A percentile compares a stretch with the other conserved stretches of the same genome.
Conservation (phyloP, 2,797 vertebrate genomes). For the Sebastes iracundus region DNA sequence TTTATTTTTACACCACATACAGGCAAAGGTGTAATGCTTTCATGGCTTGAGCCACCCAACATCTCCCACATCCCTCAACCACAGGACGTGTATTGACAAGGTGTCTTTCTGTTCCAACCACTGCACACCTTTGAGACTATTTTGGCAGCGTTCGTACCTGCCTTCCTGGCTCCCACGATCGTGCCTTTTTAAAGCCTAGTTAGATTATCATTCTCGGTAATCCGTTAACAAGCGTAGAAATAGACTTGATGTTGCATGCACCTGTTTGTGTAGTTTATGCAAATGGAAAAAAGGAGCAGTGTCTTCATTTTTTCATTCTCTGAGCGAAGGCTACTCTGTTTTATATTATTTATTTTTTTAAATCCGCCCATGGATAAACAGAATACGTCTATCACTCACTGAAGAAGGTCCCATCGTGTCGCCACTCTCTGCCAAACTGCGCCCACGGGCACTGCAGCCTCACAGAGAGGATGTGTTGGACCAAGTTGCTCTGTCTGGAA, state of each 20-base stretch:
- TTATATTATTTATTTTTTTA: background rate
- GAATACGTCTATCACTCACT: slow-evolving; percentile 13
- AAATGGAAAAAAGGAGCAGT: background rate
- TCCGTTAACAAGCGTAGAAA: slow-evolving; percentile 53
- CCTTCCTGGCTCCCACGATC: slow-evolving; percentile 14
- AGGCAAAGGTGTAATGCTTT: background rate
- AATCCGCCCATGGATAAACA: background rate
- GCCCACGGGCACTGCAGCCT: slow-evolving; percentile 31
- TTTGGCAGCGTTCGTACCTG: slow-evolving; percentile 12
- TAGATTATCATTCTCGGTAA: slow-evolving; percentile 48
- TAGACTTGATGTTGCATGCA: slow-evolving; percentile 23
- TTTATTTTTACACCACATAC: background rate
- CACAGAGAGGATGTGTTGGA: slow-evolving; percentile 33
- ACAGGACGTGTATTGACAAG: slow-evolving; percentile 19
- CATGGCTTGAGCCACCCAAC: background rate
- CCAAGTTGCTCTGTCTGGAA: slow-evolving; percentile 32
- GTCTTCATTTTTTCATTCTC: background rate
- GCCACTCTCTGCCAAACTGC: slow-evolving; percentile 24
- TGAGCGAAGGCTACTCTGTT: background rate
- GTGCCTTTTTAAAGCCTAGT: slow-evolving; percentile 26
- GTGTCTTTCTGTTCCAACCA: slow-evolving; percentile 25
- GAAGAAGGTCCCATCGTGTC: slow-evolving; percentile 16
- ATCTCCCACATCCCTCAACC: slow-evolving; percentile 8
- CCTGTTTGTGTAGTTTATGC: slow-evolving; percentile 18
- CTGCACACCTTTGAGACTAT: slow-evolving; percentile 32